A percentile compares a stretch with the other conserved stretches of the same genome.
Conservation (phyloP, 1,140 invertebrate genomes). For the Drosophila nikananu region DNA sequence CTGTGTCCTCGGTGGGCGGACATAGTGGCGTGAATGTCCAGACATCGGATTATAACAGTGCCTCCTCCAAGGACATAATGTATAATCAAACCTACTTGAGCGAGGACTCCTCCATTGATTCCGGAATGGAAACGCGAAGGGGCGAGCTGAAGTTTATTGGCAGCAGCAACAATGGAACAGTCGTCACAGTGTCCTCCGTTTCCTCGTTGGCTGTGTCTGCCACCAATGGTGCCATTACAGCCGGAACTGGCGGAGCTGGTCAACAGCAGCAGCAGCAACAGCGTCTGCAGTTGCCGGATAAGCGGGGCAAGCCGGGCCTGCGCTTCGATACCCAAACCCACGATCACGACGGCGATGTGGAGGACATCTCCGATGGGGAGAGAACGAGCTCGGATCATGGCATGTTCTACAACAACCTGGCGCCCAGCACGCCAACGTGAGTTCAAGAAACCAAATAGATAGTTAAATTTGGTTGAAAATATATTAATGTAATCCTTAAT, state of each 20-base stretch:
- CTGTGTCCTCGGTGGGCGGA: conserved; percentile 70
- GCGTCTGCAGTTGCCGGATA: conserved; percentile 65
- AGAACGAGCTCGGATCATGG: conserved; percentile 90
- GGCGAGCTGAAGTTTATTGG: conserved; percentile 86
- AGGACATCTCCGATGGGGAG: conserved; percentile 94
- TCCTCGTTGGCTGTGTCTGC: conserved; percentile 72
- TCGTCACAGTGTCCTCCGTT: conserved; percentile 85
- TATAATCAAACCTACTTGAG: conserved; percentile 85
- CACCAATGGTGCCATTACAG: conserved; percentile 67
- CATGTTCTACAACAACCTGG: conserved; percentile 83
- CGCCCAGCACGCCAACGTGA: conserved; percentile 84
- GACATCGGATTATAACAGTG: conserved; percentile 85
- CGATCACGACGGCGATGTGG: conserved; percentile 94
- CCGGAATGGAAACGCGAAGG: conserved; percentile 90
- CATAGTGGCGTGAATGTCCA: conserved; percentile 77
- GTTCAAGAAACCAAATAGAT: background rate
- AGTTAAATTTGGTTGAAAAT: background rate
- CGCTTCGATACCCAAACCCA: conserved; percentile 86
- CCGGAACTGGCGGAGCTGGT: conserved; percentile 3
- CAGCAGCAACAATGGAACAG: conserved; percentile 85
- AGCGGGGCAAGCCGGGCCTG: conserved; percentile 69
- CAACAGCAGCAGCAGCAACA: conserved; percentile 19
- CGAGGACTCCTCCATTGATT: conserved; percentile 93
- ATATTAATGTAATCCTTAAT: conserved; percentile 16
- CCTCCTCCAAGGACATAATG: conserved; percentile 84